Base-by-base conservation (phyloP, 2,113 vertebrate genomes). In the Phaethon lepturus region DNA sequence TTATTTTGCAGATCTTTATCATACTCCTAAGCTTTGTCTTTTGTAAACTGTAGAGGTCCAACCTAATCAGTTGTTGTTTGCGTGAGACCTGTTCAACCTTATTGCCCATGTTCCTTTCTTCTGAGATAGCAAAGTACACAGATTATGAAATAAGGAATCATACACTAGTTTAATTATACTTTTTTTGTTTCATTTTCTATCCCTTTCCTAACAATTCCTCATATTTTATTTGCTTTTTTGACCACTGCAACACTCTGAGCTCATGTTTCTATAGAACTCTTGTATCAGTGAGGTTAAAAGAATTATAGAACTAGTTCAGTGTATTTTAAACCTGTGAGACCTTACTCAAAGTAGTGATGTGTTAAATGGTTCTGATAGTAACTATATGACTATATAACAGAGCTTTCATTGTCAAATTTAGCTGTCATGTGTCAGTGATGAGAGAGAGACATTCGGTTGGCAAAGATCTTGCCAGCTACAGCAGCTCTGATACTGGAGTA, bases 321-420 rank as follows among this genome's bases (percentile, higher is more conserved):
- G 53, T 52, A 80, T 84, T 90, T 97, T 97, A 91, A 91, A 95
- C 42, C 25, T 62, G 47, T 85, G 40, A 68, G 24, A 86, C 28
- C 44, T 40, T 42, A 86, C 33, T 86, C 62, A 88, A 91, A 95
- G 35, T 35, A 91, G n/a, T 14, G 75, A 72, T 47, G 47, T 20
- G 33, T 11, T 79, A 56, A 52, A 17, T 6, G 12, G 2, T 74
- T 59, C 52, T 72, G 35, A 66, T 40, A 82, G 52, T 44, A 80
- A 71, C 13, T 68, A 4, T 10, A 35, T 29, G 26, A 62, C 12
- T 68, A 13, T 5, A 45, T 6, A 75, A 12, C 25, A 83, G 17
- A 49, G 35, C 40, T 90, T 85, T 85, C 13, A 47, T 45, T 74
- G 44, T 17, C 82, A 44, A 60, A 63, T 84, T 92, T 74, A 26